Percentiles rank a stretch among this genome's conserved stretches.
phyloP scores from a whole-genome alignment of 2,797 vertebrate species.

The Eptatretus atami region DNA sequence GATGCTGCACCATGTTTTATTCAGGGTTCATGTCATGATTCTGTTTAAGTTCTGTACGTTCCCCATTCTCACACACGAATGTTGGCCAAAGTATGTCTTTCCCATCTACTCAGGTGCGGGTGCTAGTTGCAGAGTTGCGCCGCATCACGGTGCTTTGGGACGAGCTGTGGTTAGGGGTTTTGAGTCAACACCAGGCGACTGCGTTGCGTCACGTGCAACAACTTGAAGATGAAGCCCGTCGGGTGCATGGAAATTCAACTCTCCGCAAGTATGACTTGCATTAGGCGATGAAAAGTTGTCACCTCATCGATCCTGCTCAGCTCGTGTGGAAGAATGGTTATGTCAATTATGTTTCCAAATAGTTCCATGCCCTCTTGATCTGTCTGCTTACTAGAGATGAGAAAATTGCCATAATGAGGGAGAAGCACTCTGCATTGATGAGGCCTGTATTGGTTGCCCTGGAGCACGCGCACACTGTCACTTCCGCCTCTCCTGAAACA shows the following conservation, averaged over 20 bases:
- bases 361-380: no score
- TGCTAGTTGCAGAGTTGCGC: conserved; percentile 74
- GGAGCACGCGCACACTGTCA: conserved; percentile 80
- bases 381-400: conserved; percentile 31
- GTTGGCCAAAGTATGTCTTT: background rate
- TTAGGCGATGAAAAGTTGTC: no score
- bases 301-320: no score
- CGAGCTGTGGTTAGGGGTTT: conserved; percentile 71
- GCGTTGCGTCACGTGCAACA: conserved; percentile 71
- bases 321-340: no score
- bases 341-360: no score
- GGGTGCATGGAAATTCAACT: conserved; percentile 72
- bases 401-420: conserved; percentile 85
- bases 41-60: no score
- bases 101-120: conserved; percentile 36
- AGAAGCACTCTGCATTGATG: conserved; percentile 89
- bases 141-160: conserved; percentile 92
- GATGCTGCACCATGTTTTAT: no score
- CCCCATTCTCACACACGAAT: no score
- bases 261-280: conserved; percentile 30
- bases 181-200: conserved; percentile 87
- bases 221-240: conserved; percentile 81
- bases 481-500: conserved; percentile 49
- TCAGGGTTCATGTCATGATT: no score
- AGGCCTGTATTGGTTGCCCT: conserved; percentile 80